Percentiles rank a stretch among this genome's conserved stretches.
phyloP scores from a whole-genome alignment of 92 coral and sea anemone species.

The Zoanthus sociatus region DNA sequence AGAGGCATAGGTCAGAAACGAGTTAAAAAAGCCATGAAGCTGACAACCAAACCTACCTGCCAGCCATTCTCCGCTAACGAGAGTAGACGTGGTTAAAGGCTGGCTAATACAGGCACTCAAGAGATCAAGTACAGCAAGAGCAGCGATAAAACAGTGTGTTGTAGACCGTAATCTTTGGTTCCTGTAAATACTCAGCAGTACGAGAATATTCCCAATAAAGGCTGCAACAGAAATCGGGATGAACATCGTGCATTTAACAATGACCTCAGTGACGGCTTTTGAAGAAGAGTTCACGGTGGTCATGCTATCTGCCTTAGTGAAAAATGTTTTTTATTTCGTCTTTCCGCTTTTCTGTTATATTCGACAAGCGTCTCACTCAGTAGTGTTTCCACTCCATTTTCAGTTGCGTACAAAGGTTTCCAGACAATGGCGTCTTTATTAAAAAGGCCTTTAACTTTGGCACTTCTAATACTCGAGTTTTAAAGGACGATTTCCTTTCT shows the following conservation, averaged over 20 bases:
- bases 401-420: neutral
- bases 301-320: neutral
- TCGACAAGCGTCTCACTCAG: neutral
- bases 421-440: no score
- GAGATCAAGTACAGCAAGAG: slow-evolving; percentile 20
- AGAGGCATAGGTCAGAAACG: slow-evolving; percentile 31
- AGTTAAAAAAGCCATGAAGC: slow-evolving; percentile 35
- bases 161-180: slow-evolving; percentile 33
- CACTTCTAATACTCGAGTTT: neutral
- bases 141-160: slow-evolving; percentile 28
- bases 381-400: neutral
- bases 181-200: slow-evolving; percentile 32
- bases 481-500: neutral
- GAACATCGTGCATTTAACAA: neutral
- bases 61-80: slow-evolving; percentile 26
- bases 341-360: neutral
- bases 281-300: neutral
- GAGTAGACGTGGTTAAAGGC: neutral
- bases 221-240: slow-evolving; percentile 10
- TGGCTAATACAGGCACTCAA: slow-evolving; percentile 32
- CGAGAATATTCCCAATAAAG: slow-evolving; percentile 22
- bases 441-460: neutral
- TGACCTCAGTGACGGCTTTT: neutral
- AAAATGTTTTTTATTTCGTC: neutral
- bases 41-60: slow-evolving; percentile 13